Conservation (phyloP, 2,113 vertebrate genomes). For the Sminthopsis crassicaudata region DNA sequence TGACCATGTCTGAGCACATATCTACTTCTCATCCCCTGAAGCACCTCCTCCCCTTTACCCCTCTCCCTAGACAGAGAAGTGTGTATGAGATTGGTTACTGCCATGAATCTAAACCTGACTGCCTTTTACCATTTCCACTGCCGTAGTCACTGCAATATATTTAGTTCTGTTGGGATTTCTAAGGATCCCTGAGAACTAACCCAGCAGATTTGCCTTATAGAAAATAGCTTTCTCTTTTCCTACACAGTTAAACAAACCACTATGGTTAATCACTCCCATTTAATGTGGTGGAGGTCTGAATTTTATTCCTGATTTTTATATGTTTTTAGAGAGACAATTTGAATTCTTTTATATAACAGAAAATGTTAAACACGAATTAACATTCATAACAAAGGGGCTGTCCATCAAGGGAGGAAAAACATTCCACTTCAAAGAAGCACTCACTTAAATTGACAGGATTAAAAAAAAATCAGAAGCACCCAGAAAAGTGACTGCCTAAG, state of each 20-base stretch:
- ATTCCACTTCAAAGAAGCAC: background rate
- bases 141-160: background rate
- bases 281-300: background rate
- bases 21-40: background rate
- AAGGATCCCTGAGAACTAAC: background rate
- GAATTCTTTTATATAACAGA: background rate
- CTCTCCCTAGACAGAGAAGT: background rate
- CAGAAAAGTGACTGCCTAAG: fast-evolving
- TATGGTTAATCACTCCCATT: background rate
- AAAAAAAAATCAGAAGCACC: background rate
- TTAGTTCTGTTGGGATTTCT: background rate
- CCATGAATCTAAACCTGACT: background rate
- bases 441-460: fast-evolving
- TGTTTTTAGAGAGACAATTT: background rate
- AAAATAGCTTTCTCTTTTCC: background rate
- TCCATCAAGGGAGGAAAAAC: background rate
- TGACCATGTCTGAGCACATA: background rate
- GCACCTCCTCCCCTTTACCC: background rate
- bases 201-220: background rate
- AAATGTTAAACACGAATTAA: conserved; percentile 29
- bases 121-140: background rate
- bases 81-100: background rate
- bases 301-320: background rate
- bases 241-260: background rate
- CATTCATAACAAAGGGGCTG: conserved; percentile 30